phyloP scores from a whole-genome alignment of 1,140 invertebrate genomes.

The Drosophila takahashii region DNA sequence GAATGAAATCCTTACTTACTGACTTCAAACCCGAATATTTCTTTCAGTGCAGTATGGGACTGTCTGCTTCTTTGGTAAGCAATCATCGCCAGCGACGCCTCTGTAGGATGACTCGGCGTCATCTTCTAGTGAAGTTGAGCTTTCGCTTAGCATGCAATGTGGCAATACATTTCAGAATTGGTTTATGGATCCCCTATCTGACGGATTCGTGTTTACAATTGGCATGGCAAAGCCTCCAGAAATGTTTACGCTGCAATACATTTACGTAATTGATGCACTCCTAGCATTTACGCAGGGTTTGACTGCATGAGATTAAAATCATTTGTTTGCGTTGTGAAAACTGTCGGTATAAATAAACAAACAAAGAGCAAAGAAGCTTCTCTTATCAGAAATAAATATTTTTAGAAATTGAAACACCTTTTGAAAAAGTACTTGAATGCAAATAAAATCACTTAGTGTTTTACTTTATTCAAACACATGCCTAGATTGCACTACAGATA shows the following conservation, averaged over 20 bases:
- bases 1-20: too few species aligned
- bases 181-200: slow-evolving; percentile 6
- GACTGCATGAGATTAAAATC: background rate
- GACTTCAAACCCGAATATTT: background rate
- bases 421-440: background rate
- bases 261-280: slow-evolving; percentile 32
- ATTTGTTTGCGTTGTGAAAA: slow-evolving; percentile 12
- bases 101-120: slow-evolving; percentile 30
- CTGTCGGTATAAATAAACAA: slow-evolving; percentile 7
- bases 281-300: background rate
- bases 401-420: background rate
- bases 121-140: slow-evolving; percentile 11
- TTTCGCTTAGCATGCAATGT: slow-evolving; percentile 26
- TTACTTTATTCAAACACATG: background rate
- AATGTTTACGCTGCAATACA: slow-evolving; percentile 19
- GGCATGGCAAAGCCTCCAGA: slow-evolving; percentile 13
- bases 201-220: slow-evolving; percentile 15
- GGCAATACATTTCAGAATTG: slow-evolving; percentile 19
- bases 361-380: background rate
- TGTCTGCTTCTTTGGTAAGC: slow-evolving; percentile 40
- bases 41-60: slow-evolving; percentile 10
- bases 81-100: slow-evolving; percentile 65
- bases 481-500: slow-evolving; percentile 3
- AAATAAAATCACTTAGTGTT: background rate
- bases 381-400: background rate